Evolutionary conservation across 2,113 vertebrate genomes (phyloP).

Genomic region (Cryptotis parvus): DNA sequence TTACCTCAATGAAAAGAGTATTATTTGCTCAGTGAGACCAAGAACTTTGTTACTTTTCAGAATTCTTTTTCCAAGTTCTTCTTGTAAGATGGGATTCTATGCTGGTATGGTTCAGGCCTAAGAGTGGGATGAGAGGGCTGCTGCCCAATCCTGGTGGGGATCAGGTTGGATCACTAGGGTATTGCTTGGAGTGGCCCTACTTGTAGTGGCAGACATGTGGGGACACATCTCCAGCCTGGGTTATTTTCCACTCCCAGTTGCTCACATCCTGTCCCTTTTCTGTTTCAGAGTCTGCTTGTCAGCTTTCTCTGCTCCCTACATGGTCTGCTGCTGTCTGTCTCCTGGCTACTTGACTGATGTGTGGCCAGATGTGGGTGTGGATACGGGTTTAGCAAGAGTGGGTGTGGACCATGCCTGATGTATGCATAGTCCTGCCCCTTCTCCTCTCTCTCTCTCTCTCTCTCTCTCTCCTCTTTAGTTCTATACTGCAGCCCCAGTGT

Average conservation of each 20-base stretch:
- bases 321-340: background rate
- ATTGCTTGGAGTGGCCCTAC: fast-evolving
- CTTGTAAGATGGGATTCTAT: background rate
- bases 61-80: background rate
- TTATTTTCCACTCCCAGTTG: background rate
- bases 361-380: background rate
- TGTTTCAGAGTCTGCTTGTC: background rate
- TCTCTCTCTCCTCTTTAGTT: background rate
- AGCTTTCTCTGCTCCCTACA: too few species aligned
- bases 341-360: background rate
- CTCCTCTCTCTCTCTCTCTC: fast-evolving
- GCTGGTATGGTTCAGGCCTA: background rate
- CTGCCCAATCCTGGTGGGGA: background rate
- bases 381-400: background rate
- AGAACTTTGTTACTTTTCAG: conserved; percentile 6
- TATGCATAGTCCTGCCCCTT: background rate
- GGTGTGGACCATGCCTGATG: fast-evolving
- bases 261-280: background rate
- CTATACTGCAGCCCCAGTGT: background rate
- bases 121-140: background rate
- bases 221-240: background rate
- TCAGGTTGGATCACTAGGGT: background rate
- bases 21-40: conserved; percentile 79
- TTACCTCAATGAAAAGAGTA: conserved; percentile 84
- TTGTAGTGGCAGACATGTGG: too few species aligned